Evolutionary conservation across 2,113 vertebrate genomes (phyloP).

Genomic region (Turdus rufiventris): DNA sequence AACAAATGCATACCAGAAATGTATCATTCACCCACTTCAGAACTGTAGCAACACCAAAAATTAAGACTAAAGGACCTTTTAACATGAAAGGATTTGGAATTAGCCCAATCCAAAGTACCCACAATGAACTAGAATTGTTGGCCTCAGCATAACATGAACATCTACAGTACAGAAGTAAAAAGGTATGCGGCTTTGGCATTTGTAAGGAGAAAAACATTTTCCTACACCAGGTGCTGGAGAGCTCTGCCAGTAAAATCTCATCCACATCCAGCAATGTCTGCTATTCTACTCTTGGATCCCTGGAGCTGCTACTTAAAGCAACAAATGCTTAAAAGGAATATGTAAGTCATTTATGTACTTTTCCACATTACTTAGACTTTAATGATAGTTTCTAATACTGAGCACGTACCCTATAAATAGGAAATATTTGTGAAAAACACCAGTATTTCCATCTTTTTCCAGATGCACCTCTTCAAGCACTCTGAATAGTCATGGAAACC

Average conservation of each 20-base stretch:
- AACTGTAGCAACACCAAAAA: background rate
- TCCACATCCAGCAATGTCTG: background rate
- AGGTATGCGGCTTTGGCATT: background rate
- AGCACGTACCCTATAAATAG: background rate
- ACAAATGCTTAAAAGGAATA: background rate
- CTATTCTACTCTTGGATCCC: background rate
- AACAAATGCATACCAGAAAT: background rate
- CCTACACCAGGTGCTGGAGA: background rate
- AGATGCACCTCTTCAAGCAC: background rate
- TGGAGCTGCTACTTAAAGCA: background rate
- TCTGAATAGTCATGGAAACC: background rate
- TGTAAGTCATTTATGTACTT: background rate
- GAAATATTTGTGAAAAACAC: background rate
- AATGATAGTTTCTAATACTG: slow-evolving; percentile 16
- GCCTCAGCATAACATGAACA: background rate
- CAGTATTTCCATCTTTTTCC: background rate
- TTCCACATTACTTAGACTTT: background rate
- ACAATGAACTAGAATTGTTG: background rate
- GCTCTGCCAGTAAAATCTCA: slow-evolving; percentile 6
- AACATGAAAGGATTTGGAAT: background rate
- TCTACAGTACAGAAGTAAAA: background rate
- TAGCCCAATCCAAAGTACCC: background rate
- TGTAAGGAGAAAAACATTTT: background rate
- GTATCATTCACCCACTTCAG: background rate
- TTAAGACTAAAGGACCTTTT: background rate